Percentiles rank a stretch among this genome's conserved stretches.
Evolutionary conservation across 1,140 invertebrate species (phyloP).

Genomic region (Doryteuthis pealeii): DNA sequence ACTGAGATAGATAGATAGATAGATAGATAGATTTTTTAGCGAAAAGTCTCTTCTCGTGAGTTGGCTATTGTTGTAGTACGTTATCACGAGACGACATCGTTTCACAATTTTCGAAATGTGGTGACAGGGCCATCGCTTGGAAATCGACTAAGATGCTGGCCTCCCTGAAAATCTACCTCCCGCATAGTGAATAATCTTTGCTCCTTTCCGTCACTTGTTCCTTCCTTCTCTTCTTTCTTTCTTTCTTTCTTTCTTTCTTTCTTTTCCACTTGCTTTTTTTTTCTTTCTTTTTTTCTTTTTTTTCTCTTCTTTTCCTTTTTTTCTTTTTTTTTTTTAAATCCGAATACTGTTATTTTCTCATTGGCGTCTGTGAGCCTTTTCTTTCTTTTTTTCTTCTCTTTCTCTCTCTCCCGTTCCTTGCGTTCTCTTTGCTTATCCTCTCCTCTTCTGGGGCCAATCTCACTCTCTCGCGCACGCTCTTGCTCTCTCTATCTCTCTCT

Average conservation of each 20-base stretch:
- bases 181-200: background rate
- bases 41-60: background rate
- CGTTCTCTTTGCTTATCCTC: background rate
- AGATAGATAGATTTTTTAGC: background rate
- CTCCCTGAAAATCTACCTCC: background rate
- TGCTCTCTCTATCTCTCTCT: background rate
- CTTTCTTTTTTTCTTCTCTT: conserved; percentile 13
- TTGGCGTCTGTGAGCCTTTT: background rate
- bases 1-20: background rate
- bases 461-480: conserved; percentile 15
- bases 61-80: background rate
- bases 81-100: background rate
- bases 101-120: background rate
- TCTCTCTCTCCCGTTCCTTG: conserved; percentile 12
- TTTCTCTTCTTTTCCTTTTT: conserved; percentile 3
- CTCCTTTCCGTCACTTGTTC: background rate
- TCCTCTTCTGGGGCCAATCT: conserved; percentile 8
- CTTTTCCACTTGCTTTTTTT: no score
- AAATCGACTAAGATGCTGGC: background rate
- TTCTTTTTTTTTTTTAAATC: background rate
- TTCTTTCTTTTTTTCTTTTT: conserved; percentile 10
- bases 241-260: background rate
- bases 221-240: conserved; percentile 9
- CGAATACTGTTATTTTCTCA: no score
- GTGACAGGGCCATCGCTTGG: background rate